Conservation (phyloP, 2,113 vertebrate genomes). For the Limnothrissa miodon region DNA sequence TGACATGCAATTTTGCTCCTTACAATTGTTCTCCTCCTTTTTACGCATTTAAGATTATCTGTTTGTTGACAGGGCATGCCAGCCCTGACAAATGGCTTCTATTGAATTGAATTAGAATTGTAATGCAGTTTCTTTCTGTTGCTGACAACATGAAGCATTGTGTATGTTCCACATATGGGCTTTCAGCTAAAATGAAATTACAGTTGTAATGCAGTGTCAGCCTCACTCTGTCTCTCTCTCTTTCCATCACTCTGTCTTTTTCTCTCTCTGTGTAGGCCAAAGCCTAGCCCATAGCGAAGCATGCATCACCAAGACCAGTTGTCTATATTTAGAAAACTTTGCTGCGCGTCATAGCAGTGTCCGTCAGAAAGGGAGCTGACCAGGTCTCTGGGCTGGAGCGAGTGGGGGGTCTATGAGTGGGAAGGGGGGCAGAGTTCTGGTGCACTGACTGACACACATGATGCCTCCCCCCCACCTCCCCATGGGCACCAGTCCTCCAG, state of each 20-base stretch:
- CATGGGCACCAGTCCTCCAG: neutral
- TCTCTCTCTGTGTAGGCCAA: neutral
- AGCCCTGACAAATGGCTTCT: slow-evolving; percentile 1
- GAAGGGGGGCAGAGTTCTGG: neutral
- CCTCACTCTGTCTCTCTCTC: neutral
- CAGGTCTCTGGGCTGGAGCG: neutral
- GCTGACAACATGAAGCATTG: neutral
- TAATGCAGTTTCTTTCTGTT: neutral
- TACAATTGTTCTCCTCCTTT: neutral
- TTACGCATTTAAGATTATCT: neutral
- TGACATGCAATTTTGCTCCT: neutral
- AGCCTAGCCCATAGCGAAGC: neutral
- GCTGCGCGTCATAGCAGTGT: neutral
- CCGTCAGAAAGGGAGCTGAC: neutral
- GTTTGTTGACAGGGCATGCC: neutral
- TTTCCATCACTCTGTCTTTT: slow-evolving; percentile 21
- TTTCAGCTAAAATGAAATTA: neutral
- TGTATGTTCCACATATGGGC: neutral
- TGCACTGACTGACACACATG: slow-evolving; percentile 17
- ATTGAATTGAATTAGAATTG: neutral
- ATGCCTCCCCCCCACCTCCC: slow-evolving; percentile 30
- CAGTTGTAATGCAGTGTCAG: neutral
- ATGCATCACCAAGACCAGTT: neutral
- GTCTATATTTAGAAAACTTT: slow-evolving; percentile 14
- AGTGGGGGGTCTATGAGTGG: neutral